phyloP scores from a whole-genome alignment of 2,113 vertebrate species.

The Cromileptes altivelis region DNA sequence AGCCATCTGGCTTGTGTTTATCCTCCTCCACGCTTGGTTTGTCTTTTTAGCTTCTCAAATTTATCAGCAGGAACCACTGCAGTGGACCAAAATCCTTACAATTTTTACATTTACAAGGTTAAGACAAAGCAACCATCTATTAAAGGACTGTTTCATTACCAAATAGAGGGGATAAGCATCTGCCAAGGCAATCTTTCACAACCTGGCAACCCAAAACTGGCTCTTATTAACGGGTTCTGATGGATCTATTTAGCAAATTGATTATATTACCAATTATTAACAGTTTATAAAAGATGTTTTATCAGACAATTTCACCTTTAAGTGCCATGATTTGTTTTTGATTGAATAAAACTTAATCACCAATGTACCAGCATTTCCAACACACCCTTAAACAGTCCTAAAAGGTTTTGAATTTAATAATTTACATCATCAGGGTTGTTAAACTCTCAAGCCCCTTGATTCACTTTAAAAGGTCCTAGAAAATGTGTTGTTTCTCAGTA shows the following conservation, averaged over 20 bases:
- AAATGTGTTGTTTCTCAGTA: conserved; percentile 1
- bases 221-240: not conserved
- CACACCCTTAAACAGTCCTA: not conserved
- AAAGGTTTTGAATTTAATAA: not conserved
- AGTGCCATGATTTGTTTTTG: not conserved
- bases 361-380: not conserved
- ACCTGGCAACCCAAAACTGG: not conserved
- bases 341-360: not conserved
- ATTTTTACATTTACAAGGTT: too few relatives aligned
- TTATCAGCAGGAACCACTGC: too few relatives aligned
- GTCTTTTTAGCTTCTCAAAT: not conserved
- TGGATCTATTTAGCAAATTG: not conserved
- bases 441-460: not conserved
- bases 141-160: not conserved
- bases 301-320: not conserved
- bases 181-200: not conserved
- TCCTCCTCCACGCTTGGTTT: not conserved
- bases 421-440: not conserved
- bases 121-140: too few relatives aligned
- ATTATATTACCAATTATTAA: not conserved
- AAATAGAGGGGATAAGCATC: not conserved
- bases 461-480: conserved; percentile 6
- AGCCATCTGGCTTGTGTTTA: not conserved
- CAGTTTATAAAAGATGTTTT: not conserved
- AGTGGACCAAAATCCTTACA: not conserved